Conservation (phyloP, 2,113 vertebrate genomes). For the Sander vitreus region DNA sequence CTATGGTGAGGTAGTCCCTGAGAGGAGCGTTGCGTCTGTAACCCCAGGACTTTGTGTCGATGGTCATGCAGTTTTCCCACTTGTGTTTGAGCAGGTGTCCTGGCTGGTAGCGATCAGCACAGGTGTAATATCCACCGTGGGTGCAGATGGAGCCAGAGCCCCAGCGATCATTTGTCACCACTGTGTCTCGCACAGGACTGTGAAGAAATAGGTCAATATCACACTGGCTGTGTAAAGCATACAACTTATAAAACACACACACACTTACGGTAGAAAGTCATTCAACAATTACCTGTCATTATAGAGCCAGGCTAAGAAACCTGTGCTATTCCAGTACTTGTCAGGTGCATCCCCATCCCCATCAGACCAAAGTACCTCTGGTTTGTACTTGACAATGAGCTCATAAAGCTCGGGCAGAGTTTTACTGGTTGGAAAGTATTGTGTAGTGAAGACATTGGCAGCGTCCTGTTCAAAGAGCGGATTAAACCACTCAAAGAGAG, state of each 20-base stretch:
- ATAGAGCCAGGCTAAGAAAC: slow-evolving; percentile 96
- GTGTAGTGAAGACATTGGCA: slow-evolving; percentile 83
- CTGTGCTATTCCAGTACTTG: slow-evolving; percentile 96
- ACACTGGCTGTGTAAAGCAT: neutral
- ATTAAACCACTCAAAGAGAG: slow-evolving; percentile 97
- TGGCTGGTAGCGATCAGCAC: slow-evolving; percentile 91
- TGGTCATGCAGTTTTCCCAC: slow-evolving; percentile 98
- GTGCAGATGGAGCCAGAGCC: slow-evolving; percentile 87
- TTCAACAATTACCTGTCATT: slow-evolving; percentile 89
- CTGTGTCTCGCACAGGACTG: slow-evolving; percentile 92
- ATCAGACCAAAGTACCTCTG: slow-evolving; percentile 96
- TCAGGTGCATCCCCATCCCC: slow-evolving; percentile 91
- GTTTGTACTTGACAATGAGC: slow-evolving; percentile 88
- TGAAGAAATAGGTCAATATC: neutral
- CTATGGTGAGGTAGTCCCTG: slow-evolving; percentile 86
- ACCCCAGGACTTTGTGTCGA: slow-evolving; percentile 93
- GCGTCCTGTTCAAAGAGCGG: slow-evolving; percentile 89
- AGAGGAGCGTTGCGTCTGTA: slow-evolving; percentile 90
- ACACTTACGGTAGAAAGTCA: neutral
- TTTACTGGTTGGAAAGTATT: slow-evolving; percentile 88
- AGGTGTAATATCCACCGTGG: slow-evolving; percentile 95
- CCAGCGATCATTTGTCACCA: slow-evolving; percentile 98
- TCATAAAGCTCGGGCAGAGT: slow-evolving; percentile 93
- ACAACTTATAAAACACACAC: neutral
- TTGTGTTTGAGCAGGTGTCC: slow-evolving; percentile 92